Evolutionary conservation across 2,113 vertebrate genomes (phyloP).

Genomic region (Calidris pygmaea): DNA sequence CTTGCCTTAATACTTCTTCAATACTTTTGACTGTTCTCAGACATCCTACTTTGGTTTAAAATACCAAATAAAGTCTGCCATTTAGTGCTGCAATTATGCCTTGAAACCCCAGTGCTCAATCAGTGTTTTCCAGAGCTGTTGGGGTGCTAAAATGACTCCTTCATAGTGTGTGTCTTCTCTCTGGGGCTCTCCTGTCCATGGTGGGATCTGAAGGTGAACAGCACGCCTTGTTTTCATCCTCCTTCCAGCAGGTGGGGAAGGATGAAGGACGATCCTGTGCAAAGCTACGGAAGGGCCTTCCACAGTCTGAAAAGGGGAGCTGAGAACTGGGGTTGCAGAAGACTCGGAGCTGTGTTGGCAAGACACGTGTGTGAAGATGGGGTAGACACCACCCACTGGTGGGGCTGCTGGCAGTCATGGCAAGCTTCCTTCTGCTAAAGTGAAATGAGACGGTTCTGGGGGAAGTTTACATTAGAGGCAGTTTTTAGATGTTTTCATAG

Average conservation of each 20-base stretch:
- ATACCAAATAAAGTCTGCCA: not conserved
- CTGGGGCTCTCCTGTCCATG: not conserved
- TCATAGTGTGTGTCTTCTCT: not conserved
- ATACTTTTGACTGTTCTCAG: not conserved
- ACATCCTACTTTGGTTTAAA: not conserved
- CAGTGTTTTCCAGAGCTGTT: not conserved
- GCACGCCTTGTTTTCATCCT: not conserved
- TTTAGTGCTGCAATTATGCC: not conserved
- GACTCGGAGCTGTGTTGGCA: accelerated
- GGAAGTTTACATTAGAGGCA: not conserved
- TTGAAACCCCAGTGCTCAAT: not conserved
- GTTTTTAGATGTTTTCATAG: not conserved
- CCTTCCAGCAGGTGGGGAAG: not conserved
- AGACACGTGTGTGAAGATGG: accelerated
- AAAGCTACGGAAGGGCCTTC: not conserved
- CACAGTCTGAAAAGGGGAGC: not conserved
- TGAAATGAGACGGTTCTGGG: not conserved
- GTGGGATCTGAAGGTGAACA: not conserved
- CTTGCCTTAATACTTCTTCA: not conserved
- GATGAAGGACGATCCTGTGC: not conserved
- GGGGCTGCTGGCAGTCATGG: not conserved
- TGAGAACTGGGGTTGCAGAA: not conserved
- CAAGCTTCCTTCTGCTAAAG: not conserved
- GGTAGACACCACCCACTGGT: not conserved
- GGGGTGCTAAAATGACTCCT: not conserved